Conservation (phyloP, 2,113 vertebrate genomes). For the Perca flavescens region DNA sequence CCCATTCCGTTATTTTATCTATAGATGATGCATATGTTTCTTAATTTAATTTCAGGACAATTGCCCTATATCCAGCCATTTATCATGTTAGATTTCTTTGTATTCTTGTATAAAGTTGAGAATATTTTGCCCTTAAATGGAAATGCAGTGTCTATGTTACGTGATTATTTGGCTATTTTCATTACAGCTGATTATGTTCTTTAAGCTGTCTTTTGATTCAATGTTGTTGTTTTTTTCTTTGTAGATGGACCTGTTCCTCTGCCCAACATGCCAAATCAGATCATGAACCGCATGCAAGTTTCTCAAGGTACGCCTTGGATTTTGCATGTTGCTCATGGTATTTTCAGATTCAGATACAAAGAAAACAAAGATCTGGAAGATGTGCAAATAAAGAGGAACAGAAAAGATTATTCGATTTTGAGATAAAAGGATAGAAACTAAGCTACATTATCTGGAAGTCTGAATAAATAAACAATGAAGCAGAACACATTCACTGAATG, state of each 20-base stretch:
- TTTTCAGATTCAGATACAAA: background rate
- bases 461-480: background rate
- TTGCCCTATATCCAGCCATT: background rate
- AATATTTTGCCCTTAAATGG: background rate
- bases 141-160: too few relatives aligned
- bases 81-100: background rate
- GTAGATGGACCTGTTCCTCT: slow-evolving; percentile 94
- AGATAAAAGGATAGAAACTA: background rate
- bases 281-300: slow-evolving; percentile 94
- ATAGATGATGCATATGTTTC: background rate
- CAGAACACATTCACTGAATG: background rate
- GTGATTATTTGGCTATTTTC: background rate
- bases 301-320: slow-evolving; percentile 88
- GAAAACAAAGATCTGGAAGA: background rate
- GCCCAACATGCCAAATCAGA: slow-evolving; percentile 91
- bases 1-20: background rate
- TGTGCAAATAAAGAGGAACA: background rate
- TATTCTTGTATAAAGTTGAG: background rate
- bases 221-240: slow-evolving; percentile 49
- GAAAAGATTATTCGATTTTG: background rate
- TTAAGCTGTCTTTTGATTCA: background rate
- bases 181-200: background rate
- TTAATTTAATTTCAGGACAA: background rate
- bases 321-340: background rate
- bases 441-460: background rate